Percentiles rank a stretch among this genome's conserved stretches.
Evolutionary conservation across 2,113 vertebrate species (phyloP).

Genomic region (Pteronura brasiliensis): DNA sequence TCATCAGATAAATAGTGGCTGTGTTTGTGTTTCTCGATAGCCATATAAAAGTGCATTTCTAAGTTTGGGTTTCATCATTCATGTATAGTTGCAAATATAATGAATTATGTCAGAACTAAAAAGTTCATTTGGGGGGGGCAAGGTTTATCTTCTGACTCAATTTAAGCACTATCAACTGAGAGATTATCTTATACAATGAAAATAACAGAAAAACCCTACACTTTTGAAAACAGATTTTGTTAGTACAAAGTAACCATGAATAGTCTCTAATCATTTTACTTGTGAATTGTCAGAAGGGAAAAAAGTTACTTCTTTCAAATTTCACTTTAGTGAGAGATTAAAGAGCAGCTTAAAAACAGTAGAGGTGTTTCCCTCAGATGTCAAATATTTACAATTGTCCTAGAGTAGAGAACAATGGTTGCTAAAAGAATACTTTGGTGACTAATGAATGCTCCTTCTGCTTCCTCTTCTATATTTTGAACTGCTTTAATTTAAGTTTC

Average conservation of each 20-base stretch:
- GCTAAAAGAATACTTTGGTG: constrained; percentile 41
- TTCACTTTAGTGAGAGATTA: not conserved
- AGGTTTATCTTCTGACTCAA: constrained; percentile 43
- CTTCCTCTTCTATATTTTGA: not conserved
- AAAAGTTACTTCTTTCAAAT: constrained; percentile 48
- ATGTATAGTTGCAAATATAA: constrained; percentile 46
- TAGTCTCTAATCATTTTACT: constrained; percentile 25
- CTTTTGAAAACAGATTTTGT: constrained; percentile 32
- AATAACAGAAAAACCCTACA: constrained; percentile 19
- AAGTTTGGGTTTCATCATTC: constrained; percentile 28
- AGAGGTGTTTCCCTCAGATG: not conserved
- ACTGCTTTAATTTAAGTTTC: not conserved
- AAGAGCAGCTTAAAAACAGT: constrained; percentile 32
- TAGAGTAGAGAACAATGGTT: constrained; percentile 27
- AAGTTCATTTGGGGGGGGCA: not conserved
- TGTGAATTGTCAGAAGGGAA: not conserved
- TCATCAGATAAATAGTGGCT: not conserved
- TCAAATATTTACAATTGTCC: constrained; percentile 34
- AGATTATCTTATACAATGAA: constrained; percentile 40
- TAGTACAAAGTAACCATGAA: constrained; percentile 40
- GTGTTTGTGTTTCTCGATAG: constrained; percentile 28
- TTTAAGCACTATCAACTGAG: constrained; percentile 19
- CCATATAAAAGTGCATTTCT: constrained; percentile 16
- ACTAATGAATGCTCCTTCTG: not conserved
- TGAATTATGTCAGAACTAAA: constrained; percentile 11